Evolutionary conservation across 2,888 invertebrate species (phyloP).

Genomic region (Metalampra italica): DNA sequence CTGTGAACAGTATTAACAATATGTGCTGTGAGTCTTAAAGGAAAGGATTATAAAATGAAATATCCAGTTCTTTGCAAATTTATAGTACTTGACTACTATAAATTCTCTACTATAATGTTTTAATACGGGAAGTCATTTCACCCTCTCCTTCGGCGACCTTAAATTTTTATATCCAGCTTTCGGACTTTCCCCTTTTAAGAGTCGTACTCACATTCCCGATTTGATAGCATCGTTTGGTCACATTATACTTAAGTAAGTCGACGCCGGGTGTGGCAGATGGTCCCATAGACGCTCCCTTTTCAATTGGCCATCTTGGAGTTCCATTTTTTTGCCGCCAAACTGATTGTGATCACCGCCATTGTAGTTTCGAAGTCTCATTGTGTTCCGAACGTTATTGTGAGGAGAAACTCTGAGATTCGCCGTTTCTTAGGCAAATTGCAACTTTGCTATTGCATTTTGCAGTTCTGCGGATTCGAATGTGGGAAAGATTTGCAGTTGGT

Average conservation of each 20-base stretch:
- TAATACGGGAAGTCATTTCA: neutral
- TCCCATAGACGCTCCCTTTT: slow-evolving; percentile 54
- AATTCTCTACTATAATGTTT: too few relatives aligned
- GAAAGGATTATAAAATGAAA: too few relatives aligned
- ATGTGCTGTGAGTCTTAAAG: too few relatives aligned
- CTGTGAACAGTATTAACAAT: too few relatives aligned
- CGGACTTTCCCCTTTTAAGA: slow-evolving; percentile 2
- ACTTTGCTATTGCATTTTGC: slow-evolving; percentile 49
- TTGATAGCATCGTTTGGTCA: slow-evolving; percentile 38
- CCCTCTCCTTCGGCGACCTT: slow-evolving; percentile 10
- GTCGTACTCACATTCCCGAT: slow-evolving; percentile 20
- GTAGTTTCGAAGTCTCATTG: slow-evolving; percentile 44
- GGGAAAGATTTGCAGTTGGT: slow-evolving; percentile 51
- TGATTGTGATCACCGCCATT: slow-evolving; percentile 66
- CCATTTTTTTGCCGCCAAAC: slow-evolving; percentile 53
- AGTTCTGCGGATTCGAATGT: slow-evolving; percentile 43
- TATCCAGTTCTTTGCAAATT: too few relatives aligned
- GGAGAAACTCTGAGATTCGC: slow-evolving; percentile 53
- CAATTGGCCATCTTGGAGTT: slow-evolving; percentile 63
- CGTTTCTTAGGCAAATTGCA: slow-evolving; percentile 55
- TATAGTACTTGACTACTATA: too few relatives aligned
- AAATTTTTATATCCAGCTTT: slow-evolving; percentile 27
- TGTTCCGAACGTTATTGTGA: slow-evolving; percentile 47
- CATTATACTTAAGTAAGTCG: slow-evolving; percentile 24
- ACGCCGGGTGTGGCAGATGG: slow-evolving; percentile 68